Percentiles rank a stretch among this genome's conserved stretches.
Evolutionary conservation across 2,113 vertebrate species (phyloP).

Genomic region (Sterrhoptilus dennistouni): DNA sequence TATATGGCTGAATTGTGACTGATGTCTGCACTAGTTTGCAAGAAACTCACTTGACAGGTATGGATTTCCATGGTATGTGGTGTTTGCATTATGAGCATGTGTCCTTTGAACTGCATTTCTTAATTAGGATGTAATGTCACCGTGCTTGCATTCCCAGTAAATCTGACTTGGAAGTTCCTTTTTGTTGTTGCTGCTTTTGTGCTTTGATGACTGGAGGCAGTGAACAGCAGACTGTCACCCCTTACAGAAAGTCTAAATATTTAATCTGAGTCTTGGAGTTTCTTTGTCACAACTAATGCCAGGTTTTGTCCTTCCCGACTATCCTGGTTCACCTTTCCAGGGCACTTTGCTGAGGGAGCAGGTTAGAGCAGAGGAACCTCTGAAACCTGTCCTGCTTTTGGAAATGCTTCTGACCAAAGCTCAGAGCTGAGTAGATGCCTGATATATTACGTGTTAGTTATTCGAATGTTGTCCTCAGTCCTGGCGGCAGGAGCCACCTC

Average conservation of each 20-base stretch:
- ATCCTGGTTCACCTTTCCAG: neutral
- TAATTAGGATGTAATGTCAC: constrained; percentile 18
- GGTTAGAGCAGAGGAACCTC: neutral
- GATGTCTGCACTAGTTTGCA: neutral
- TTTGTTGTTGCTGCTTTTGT: neutral
- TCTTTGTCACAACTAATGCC: neutral
- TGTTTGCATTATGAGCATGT: neutral
- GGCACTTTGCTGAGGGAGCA: neutral
- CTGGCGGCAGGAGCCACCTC: neutral
- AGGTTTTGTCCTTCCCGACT: neutral
- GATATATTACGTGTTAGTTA: neutral
- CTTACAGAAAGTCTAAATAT: neutral
- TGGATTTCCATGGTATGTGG: neutral
- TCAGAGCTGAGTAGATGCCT: neutral
- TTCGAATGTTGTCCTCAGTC: neutral
- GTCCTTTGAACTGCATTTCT: constrained; percentile 38
- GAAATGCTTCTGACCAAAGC: neutral
- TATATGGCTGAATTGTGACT: neutral
- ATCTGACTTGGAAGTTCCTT: neutral
- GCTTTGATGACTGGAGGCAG: neutral
- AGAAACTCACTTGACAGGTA: neutral
- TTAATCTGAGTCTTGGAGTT: neutral
- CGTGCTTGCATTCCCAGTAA: neutral
- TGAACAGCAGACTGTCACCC: neutral
- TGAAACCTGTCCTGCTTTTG: neutral